These are phyloP conservation scores for Muschampia plurimacula DNA, from an alignment of 2,888 invertebrate genomes.

Conservation along the genomic window DNA sequence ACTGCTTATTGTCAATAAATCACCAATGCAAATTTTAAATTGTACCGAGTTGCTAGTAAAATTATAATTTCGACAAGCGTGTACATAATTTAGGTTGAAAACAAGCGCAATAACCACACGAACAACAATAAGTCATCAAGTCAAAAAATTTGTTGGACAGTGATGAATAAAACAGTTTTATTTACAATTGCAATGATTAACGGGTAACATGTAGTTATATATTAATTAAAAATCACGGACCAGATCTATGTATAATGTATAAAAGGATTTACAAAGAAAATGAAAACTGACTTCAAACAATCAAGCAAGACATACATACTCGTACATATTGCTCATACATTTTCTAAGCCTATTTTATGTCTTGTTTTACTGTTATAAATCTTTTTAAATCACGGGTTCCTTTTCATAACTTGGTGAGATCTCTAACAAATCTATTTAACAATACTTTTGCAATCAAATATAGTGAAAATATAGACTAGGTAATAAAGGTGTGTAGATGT, in stretches of 20 bases:
- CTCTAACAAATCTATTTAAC: too few species aligned
- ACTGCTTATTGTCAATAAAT: neutral
- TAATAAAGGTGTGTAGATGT: too few species aligned
- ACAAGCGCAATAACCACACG: constrained; percentile 31
- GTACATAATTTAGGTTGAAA: constrained; percentile 25
- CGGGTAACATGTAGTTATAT: constrained; percentile 55
- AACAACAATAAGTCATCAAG: constrained; percentile 38
- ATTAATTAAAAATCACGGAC: constrained; percentile 66
- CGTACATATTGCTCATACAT: too few species aligned
- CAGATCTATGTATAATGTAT: constrained; percentile 58
- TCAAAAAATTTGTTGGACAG: constrained; percentile 53
- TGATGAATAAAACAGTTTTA: constrained; percentile 61
- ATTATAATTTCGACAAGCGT: constrained; percentile 23
- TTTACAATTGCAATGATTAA: constrained; percentile 60
- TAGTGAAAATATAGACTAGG: too few species aligned
- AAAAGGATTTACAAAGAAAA: constrained; percentile 58
- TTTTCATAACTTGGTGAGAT: too few species aligned
- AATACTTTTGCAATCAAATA: too few species aligned
- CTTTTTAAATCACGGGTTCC: too few species aligned
- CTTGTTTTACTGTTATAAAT: too few species aligned
- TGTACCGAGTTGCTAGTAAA: constrained; percentile 5
- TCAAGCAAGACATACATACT: neutral
- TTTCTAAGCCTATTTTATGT: too few species aligned
- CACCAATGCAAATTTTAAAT: constrained; percentile 18
- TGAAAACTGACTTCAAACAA: neutral